Conservation (phyloP, 2,113 vertebrate genomes). For the Neomonachus schauinslandi region DNA sequence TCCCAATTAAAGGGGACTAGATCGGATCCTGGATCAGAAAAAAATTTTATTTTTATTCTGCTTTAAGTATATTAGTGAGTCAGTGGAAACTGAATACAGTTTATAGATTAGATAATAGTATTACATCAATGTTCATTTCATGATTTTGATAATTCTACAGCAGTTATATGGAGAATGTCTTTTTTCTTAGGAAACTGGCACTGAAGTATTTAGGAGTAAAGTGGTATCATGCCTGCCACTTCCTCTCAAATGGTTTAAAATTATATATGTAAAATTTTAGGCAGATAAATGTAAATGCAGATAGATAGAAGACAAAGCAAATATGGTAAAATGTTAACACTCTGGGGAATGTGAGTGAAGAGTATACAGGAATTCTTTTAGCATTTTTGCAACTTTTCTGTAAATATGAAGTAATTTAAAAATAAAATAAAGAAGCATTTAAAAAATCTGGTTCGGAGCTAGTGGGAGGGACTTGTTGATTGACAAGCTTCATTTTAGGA, state of each 20-base stretch:
- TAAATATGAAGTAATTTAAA: neutral
- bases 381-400: neutral
- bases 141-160: no score
- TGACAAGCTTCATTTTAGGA: no score
- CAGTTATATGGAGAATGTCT: neutral
- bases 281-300: neutral
- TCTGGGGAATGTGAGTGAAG: neutral
- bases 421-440: no score
- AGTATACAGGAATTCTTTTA: neutral
- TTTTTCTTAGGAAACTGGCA: neutral
- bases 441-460: no score
- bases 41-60: no score
- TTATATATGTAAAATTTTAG: neutral
- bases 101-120: no score
- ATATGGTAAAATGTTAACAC: neutral
- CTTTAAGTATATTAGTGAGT: no score
- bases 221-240: neutral
- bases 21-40: no score
- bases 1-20: no score
- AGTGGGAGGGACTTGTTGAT: no score
- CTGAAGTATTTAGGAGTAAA: neutral
- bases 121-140: no score
- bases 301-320: neutral
- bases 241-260: neutral
- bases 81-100: no score